phyloP scores from a whole-genome alignment of 2,888 invertebrate species.

The Ophraella communa region DNA sequence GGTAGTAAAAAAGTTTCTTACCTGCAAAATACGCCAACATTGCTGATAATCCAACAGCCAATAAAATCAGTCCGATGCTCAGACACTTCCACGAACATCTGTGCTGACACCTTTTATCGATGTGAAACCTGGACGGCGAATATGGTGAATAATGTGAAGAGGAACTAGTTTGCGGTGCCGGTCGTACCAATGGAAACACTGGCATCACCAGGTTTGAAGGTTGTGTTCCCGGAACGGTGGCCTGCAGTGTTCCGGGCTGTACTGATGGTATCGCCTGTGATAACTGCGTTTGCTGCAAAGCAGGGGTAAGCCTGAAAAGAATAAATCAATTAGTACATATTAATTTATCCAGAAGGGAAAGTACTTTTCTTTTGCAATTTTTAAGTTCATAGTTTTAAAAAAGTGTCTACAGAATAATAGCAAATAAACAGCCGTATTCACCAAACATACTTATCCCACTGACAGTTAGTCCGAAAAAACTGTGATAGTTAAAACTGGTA shows the following conservation, averaged over 20 bases:
- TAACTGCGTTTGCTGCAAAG: slow-evolving; percentile 63
- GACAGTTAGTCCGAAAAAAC: too few species aligned
- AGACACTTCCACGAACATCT: slow-evolving; percentile 97
- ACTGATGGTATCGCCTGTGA: slow-evolving; percentile 68
- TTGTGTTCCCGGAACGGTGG: slow-evolving; percentile 53
- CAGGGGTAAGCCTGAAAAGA: slow-evolving; percentile 62
- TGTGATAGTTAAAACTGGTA: too few species aligned
- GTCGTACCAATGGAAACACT: slow-evolving; percentile 78
- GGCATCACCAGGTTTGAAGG: slow-evolving; percentile 83
- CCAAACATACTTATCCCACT: too few species aligned
- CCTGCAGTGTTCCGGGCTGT: slow-evolving; percentile 66
- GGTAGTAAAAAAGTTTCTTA: slow-evolving; percentile 56
- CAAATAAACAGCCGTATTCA: too few species aligned
- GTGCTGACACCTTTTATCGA: slow-evolving; percentile 92
- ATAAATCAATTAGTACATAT: background rate
- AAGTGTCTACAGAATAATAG: too few species aligned
- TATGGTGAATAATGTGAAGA: slow-evolving; percentile 88
- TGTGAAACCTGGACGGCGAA: slow-evolving; percentile 92
- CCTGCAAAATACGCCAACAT: slow-evolving; percentile 96
- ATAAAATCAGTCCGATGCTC: slow-evolving; percentile 89
- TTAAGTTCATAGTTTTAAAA: too few species aligned
- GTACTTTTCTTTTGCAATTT: too few species aligned
- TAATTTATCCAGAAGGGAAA: too few species aligned
- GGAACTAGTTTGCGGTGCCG: slow-evolving; percentile 61
- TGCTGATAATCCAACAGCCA: slow-evolving; percentile 88